These are phyloP conservation scores for Antechinus flavipes DNA, from an alignment of 2,113 vertebrate genomes.

Conservation along the genomic window DNA sequence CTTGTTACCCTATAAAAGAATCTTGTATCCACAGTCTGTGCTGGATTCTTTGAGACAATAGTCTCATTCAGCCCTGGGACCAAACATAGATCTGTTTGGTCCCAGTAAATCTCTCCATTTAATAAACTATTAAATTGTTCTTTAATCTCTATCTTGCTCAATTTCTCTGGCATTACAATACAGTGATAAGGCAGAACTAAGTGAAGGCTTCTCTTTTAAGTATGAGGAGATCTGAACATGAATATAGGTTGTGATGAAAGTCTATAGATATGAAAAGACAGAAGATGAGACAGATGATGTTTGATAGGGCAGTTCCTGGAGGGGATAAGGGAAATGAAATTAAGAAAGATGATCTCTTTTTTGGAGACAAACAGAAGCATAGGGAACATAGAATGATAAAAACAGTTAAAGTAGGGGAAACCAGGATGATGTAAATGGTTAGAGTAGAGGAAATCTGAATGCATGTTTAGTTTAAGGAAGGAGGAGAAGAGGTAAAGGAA, in stretches of 20 bases:
- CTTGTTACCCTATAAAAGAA: no score
- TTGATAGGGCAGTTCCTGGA: background rate
- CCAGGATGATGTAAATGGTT: background rate
- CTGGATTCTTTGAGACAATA: no score
- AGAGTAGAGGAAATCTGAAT: background rate
- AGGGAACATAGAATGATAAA: background rate
- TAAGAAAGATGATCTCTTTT: background rate
- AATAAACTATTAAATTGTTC: no score
- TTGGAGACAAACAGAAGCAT: background rate
- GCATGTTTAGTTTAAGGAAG: background rate
- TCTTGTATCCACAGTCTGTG: no score
- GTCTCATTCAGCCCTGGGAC: no score
- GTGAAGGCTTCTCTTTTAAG: background rate
- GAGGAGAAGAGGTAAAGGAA: background rate
- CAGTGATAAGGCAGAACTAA: background rate
- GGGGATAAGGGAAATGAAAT: background rate
- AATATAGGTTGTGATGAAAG: background rate
- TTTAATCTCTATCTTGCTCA: no score
- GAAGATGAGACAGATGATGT: background rate
- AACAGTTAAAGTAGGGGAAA: background rate
- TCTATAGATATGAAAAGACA: background rate
- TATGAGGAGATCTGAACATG: background rate
- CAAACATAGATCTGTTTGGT: no score
- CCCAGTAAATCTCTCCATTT: no score
- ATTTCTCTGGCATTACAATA: background rate